Evolutionary conservation across 2,797 vertebrate species (phyloP).

Genomic region (Cossypha polioptera): DNA sequence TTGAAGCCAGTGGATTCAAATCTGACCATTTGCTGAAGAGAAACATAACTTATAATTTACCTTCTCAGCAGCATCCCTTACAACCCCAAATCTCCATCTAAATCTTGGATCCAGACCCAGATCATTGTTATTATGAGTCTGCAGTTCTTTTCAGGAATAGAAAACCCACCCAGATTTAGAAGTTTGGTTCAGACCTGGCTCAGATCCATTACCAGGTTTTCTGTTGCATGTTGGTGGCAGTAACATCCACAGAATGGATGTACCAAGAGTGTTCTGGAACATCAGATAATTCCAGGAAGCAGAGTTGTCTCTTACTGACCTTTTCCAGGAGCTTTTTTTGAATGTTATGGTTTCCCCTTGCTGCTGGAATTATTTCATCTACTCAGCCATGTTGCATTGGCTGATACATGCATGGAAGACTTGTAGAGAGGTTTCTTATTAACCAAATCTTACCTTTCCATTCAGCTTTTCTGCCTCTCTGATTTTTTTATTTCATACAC

Average conservation of each 20-base stretch:
- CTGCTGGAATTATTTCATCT: not conserved
- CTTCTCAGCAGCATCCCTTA: not conserved
- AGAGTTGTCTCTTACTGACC: not conserved
- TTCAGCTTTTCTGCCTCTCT: not conserved
- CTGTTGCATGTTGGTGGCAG: not conserved
- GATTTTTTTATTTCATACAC: not conserved
- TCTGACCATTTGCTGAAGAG: not conserved
- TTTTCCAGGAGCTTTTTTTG: not conserved
- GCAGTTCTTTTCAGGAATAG: not conserved
- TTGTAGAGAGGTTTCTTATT: not conserved
- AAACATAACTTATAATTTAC: not conserved
- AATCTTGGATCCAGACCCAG: not conserved
- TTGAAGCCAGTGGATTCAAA: not conserved
- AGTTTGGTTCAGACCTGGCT: not conserved
- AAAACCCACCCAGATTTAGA: not conserved
- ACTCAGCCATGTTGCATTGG: not conserved
- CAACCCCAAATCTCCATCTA: not conserved
- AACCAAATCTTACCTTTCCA: not conserved
- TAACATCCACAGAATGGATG: accelerated
- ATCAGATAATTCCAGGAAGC: not conserved
- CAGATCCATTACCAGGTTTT: not conserved
- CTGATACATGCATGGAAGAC: not conserved
- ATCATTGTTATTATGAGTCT: not conserved
- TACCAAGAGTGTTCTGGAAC: not conserved
- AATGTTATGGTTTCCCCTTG: not conserved